Evolutionary conservation across 2,797 vertebrate genomes (phyloP).

Genomic region (Okamejei kenojei): DNA sequence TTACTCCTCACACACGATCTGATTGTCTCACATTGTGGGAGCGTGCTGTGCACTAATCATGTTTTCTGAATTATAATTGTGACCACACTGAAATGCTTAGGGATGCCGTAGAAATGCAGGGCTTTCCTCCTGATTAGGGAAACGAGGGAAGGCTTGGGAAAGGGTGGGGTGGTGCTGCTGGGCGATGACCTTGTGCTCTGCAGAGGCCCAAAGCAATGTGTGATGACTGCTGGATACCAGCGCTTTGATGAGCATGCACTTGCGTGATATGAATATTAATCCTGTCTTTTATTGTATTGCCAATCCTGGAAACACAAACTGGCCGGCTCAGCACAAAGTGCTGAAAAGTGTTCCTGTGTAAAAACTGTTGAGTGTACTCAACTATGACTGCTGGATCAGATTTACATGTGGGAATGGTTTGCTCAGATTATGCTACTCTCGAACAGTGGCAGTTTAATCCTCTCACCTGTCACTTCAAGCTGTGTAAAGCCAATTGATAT

Average conservation of each 20-base stretch:
- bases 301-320: neutral
- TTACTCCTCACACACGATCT: neutral
- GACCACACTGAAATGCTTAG: neutral
- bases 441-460: neutral
- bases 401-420: neutral
- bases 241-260: neutral
- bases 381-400: neutral
- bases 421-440: neutral
- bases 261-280: conserved; percentile 24
- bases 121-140: neutral
- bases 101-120: neutral
- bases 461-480: neutral
- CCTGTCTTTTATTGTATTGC: neutral
- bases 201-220: neutral
- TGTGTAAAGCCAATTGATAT: neutral
- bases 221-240: neutral
- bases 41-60: neutral
- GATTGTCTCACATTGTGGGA: neutral
- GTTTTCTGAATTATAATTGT: neutral
- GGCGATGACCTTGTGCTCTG: neutral
- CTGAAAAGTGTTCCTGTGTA: conserved; percentile 1
- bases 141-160: neutral
- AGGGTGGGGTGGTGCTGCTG: neutral
- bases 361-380: neutral
- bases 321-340: neutral